Evolutionary conservation across 2,888 invertebrate species (phyloP).

Genomic region (Lithosia quadra): DNA sequence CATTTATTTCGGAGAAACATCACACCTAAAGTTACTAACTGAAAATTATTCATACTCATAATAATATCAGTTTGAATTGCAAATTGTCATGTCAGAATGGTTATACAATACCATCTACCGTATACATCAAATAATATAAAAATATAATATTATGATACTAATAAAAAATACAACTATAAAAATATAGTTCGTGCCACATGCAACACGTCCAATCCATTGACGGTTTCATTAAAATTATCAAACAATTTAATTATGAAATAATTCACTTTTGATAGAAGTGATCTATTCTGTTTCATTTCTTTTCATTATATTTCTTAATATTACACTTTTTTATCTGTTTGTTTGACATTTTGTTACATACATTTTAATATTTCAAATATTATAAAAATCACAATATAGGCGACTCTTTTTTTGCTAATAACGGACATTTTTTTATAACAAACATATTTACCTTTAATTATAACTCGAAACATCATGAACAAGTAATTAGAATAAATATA

Average conservation of each 20-base stretch:
- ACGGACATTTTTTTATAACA: not conserved
- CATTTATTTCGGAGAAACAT: no score
- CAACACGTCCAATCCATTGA: conserved; percentile 8
- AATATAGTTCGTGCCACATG: not conserved
- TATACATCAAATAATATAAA: conserved; percentile 19
- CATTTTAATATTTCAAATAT: no score
- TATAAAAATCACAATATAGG: not conserved
- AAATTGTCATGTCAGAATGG: conserved; percentile 30
- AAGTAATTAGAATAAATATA: not conserved
- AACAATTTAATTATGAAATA: not conserved
- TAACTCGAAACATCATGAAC: not conserved
- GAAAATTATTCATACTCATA: no score
- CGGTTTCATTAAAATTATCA: not conserved
- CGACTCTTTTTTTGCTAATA: not conserved
- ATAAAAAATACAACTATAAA: conserved; percentile 8
- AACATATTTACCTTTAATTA: not conserved
- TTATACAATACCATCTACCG: conserved; percentile 28
- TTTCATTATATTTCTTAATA: not conserved
- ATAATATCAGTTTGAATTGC: conserved; percentile 24
- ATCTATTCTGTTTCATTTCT: not conserved
- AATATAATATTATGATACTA: conserved; percentile 1
- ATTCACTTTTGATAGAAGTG: not conserved
- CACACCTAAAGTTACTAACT: no score
- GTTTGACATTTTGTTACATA: not conserved
- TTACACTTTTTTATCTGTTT: not conserved